Evolutionary conservation across 2,113 vertebrate species (phyloP), one percentile per base, ranked within the genome.

Genomic region (Columbina picui): DNA sequence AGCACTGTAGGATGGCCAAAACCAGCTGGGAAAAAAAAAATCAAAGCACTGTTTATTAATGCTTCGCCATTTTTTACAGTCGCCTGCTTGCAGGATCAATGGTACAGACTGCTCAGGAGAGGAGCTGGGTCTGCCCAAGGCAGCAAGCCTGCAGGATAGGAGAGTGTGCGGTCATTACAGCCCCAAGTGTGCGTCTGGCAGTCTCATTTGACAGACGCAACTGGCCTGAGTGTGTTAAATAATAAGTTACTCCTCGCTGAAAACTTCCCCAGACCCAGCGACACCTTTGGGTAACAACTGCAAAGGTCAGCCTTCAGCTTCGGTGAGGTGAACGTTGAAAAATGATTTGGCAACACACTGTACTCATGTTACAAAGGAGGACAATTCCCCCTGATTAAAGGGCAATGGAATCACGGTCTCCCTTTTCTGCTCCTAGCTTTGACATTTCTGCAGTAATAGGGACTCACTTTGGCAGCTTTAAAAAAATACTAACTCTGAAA

Each of bases 271-370:
- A 90, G 75, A 65, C n/a, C 26, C 50, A 41, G 61, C 1, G 12
- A 67, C 89, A 94, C 65, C 61, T 90, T 79, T 84, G 49, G 70
- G 74, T 92, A 96, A 82, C 77, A 71, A 60, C 71, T 68, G 36
- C 84, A 95, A 96, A 94, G 91, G 93, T 94, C 93, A 97, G 26
- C 77, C 84, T 97, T 96, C 89, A 94, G 65, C 71, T 81, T 92
- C 3, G 20, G 41, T 82, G 77, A 94, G 90, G 84, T 43, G 59
- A 95, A 93, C 14, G 14, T 4, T 26, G 77, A 82, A 87, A 89
- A 94, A 87, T 59, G 75, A 75, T 92, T 92, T 96, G 87, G 81
- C 45, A 84, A 71, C 57, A 68, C 27, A 12, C n/a, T 55, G 43
- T 49, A 75, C 52, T 87, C 87, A 91, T 4, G 6, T 68, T 89